Percentiles rank a stretch among this genome's conserved stretches.
Conservation (phyloP, 64 coral and sea anemone genomes). For the Dendronephthya gigantea region DNA sequence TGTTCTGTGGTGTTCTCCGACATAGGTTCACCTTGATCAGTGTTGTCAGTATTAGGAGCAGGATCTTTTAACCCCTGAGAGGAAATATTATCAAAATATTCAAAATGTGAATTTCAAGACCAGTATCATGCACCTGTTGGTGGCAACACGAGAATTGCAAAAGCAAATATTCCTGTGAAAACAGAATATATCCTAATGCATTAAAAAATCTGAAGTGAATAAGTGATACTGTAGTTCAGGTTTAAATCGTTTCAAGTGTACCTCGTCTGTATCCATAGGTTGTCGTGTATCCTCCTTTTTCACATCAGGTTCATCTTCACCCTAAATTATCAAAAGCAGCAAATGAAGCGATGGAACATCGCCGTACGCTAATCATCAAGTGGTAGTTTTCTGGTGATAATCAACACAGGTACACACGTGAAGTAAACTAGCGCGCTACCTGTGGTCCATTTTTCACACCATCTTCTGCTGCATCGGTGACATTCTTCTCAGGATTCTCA, state of each 20-base stretch:
- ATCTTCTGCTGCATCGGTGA: background rate
- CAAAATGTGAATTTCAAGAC: background rate
- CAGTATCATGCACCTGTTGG: no score
- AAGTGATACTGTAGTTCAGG: no score
- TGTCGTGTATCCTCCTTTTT: background rate
- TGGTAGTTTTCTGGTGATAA: no score
- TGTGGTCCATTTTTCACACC: background rate
- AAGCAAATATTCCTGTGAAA: no score
- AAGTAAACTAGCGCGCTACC: background rate
- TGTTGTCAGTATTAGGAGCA: background rate
- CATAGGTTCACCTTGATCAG: background rate
- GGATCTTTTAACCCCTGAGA: background rate
- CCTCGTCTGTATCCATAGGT: conserved; percentile 26
- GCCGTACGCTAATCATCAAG: background rate
- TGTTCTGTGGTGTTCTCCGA: background rate
- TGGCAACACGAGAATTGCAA: no score
- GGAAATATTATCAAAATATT: background rate
- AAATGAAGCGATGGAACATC: no score
- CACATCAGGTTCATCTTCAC: background rate
- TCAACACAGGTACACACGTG: background rate
- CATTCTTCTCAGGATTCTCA: conserved; percentile 46
- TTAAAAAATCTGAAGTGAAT: no score
- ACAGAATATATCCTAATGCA: no score
- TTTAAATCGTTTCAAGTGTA: no score
- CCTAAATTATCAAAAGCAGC: conserved; percentile 9